Percentiles rank a stretch among this genome's conserved stretches.
phyloP scores from a whole-genome alignment of 2,797 vertebrate genomes.

The Buphagus erythrorhynchus region DNA sequence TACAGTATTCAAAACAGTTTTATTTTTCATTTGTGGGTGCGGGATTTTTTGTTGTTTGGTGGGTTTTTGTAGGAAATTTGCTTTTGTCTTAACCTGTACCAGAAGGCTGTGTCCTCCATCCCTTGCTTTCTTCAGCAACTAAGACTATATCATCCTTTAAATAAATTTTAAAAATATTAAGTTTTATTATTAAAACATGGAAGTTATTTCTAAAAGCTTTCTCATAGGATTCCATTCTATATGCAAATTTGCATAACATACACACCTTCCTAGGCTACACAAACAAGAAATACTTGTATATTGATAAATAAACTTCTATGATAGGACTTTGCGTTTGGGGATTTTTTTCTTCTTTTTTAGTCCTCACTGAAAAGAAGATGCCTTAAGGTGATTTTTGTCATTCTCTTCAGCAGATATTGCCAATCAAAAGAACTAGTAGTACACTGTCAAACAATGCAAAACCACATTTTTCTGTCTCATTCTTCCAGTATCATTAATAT shows the following conservation, averaged over 20 bases:
- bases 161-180: neutral
- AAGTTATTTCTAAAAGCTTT: neutral
- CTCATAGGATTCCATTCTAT: neutral
- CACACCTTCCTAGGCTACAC: neutral
- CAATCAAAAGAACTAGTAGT: neutral
- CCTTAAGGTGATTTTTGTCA: neutral
- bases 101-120: neutral
- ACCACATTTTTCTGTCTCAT: neutral
- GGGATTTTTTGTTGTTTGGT: neutral
- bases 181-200: neutral
- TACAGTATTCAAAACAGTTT: neutral
- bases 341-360: neutral
- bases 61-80: neutral
- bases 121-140: neutral
- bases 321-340: accelerated
- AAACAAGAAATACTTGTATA: neutral
- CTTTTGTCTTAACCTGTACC: neutral
- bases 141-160: neutral
- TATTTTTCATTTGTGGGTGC: neutral
- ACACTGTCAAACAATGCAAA: neutral
- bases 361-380: neutral
- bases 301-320: neutral
- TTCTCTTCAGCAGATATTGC: neutral
- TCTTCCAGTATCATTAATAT: neutral
- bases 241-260: neutral